Conservation (phyloP, 2,113 vertebrate genomes). For the Nestor notabilis region DNA sequence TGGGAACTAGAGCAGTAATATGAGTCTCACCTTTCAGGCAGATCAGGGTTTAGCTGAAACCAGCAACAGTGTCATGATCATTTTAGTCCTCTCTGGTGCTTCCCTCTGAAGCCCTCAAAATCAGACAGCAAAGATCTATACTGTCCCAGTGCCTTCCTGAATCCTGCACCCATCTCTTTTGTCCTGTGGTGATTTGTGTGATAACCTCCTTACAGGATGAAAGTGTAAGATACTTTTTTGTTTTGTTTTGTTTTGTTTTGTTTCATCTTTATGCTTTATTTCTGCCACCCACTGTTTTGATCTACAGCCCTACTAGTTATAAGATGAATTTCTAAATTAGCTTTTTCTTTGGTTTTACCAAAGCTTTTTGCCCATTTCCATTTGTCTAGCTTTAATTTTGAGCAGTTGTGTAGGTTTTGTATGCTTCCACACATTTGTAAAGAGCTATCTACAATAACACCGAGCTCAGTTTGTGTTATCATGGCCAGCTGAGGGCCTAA, state of each 20-base stretch:
- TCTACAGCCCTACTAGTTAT: neutral
- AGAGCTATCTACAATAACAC: neutral
- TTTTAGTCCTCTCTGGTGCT: neutral
- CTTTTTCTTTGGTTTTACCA: neutral
- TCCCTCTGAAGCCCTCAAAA: neutral
- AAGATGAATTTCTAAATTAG: neutral
- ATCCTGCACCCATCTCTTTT: accelerated
- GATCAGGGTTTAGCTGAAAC: neutral
- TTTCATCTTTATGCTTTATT: neutral
- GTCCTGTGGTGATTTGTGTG: neutral
- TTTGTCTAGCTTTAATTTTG: neutral
- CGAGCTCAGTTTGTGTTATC: accelerated
- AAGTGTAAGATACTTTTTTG: neutral
- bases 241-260: neutral
- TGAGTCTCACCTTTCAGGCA: neutral
- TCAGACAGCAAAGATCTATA: neutral
- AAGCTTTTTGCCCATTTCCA: neutral
- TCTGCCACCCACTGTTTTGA: neutral
- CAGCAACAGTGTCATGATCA: neutral
- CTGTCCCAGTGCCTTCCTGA: neutral
- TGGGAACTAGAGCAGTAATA: neutral
- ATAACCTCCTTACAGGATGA: neutral
- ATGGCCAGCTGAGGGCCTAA: neutral
- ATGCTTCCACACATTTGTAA: neutral
- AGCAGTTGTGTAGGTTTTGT: neutral